Evolutionary conservation across 2,797 vertebrate species (phyloP).

Genomic region (Oryzias dopingdopingensis): DNA sequence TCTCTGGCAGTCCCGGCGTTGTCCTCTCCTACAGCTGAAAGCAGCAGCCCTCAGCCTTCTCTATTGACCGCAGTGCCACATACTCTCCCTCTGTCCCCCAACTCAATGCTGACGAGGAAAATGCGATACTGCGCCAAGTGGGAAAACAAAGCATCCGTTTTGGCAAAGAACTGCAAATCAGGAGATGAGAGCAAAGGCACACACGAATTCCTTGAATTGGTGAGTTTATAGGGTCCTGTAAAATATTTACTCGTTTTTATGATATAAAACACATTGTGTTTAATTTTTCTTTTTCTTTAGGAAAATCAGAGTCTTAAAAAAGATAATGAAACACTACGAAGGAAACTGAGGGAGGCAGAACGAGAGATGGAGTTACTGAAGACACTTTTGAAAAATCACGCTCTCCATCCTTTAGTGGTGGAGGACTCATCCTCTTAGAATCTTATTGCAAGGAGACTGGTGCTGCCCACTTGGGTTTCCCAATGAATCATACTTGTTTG

Average conservation of each 20-base stretch:
- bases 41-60: no score
- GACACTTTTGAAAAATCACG: constrained; percentile 75
- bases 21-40: no score
- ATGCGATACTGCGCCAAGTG: constrained; percentile 87
- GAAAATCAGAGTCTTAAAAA: constrained; percentile 74
- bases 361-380: constrained; percentile 75
- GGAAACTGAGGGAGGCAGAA: constrained; percentile 74
- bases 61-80: constrained; percentile 7
- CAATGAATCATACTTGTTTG: constrained; percentile 22
- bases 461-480: constrained; percentile 39
- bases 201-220: constrained; percentile 85
- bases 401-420: constrained; percentile 69
- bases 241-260: neutral
- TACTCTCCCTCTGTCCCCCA: constrained; percentile 77
- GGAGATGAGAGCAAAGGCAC: constrained; percentile 74
- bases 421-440: constrained; percentile 76
- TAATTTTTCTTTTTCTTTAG: constrained; percentile 48
- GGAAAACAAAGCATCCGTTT: constrained; percentile 86
- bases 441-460: constrained; percentile 10
- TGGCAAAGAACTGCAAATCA: constrained; percentile 75
- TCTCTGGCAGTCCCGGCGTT: constrained; percentile 59
- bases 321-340: constrained; percentile 71
- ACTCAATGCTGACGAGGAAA: constrained; percentile 84
- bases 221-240: constrained; percentile 53
- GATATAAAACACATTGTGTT: constrained; percentile 5